Evolutionary conservation across 2,113 vertebrate species (phyloP).

Genomic region (Thamnophis sirtalis): DNA sequence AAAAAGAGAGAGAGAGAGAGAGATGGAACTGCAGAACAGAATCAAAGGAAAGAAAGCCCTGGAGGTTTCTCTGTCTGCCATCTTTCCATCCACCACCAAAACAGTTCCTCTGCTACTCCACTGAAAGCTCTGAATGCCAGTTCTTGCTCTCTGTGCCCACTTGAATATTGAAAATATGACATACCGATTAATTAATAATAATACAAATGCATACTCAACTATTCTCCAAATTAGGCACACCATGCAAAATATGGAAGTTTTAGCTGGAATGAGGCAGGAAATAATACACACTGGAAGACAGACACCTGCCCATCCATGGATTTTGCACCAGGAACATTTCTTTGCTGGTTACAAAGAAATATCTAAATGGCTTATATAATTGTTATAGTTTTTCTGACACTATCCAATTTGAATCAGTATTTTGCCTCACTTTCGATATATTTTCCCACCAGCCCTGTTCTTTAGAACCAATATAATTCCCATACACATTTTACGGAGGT

Average conservation of each 20-base stretch:
- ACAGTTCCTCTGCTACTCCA: not conserved
- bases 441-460: not conserved
- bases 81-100: not conserved
- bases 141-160: not conserved
- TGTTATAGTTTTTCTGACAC: not conserved
- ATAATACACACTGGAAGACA: not conserved
- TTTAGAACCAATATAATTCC: not conserved
- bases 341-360: not conserved
- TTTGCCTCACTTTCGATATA: not conserved
- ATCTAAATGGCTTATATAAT: not conserved
- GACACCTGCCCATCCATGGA: not conserved
- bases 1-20: slow-evolving; percentile 22
- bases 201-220: not conserved
- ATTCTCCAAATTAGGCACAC: not conserved
- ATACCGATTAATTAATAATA: not conserved
- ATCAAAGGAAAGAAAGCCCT: slow-evolving; percentile 25
- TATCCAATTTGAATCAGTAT: not conserved
- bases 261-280: not conserved
- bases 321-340: not conserved
- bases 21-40: slow-evolving; percentile 36
- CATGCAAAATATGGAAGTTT: not conserved
- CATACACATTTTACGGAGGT: not conserved
- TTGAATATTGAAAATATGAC: not conserved
- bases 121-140: not conserved
- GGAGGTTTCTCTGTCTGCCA: not conserved